Evolutionary conservation across 2,797 vertebrate genomes (phyloP), one percentile per base, ranked within the genome.

Genomic region (Peromyscus melanophrys): DNA sequence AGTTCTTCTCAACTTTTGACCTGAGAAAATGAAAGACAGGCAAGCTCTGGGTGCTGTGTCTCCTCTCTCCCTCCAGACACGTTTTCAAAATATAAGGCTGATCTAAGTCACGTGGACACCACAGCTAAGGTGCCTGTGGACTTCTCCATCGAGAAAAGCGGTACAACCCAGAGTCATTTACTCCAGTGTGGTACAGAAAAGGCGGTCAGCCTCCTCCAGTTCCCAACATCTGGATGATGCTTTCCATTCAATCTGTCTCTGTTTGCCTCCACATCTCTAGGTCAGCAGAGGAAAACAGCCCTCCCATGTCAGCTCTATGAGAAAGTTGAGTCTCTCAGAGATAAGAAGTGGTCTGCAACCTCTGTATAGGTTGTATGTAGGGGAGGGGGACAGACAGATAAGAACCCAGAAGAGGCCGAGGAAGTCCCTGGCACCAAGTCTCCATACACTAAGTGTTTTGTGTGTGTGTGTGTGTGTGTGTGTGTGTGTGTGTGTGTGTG

Each of bases 41-140:
- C 3, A 0, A 16, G 21, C 75, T 91, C 78, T 82, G 25, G 65
- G 71, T 7, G 6, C 25, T 17, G 1, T 5, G 5, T 31, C 49
- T 11, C 59, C 21, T 14, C 84, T 16, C 23, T 61, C n/a, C 31
- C 23, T 4, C 23, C 11, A 29, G 25, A 6, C 16, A 49, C 34
- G 31, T 13, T 29, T 76, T 67, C 27, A 25, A 89, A 71, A 19
- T 4, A 9, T n/a, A 55, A 77, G n/a, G 40, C 7, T 21, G 25
- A 49, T 31, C 46, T 37, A 16, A 25, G 59, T 21, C 57, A 40
- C 4, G 1, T 0, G 7, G 55, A 27, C 9, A 13, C 52, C 25
- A 1, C 0, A 5, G 29, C 34, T 10, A 7, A 57, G n/a, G 6
- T 29, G 25, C 3, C 49, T 17, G 0, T 14, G 17, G n/a, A 37